Evolutionary conservation across 2,797 vertebrate species (phyloP).

Genomic region (Tauraco hartlaubi): DNA sequence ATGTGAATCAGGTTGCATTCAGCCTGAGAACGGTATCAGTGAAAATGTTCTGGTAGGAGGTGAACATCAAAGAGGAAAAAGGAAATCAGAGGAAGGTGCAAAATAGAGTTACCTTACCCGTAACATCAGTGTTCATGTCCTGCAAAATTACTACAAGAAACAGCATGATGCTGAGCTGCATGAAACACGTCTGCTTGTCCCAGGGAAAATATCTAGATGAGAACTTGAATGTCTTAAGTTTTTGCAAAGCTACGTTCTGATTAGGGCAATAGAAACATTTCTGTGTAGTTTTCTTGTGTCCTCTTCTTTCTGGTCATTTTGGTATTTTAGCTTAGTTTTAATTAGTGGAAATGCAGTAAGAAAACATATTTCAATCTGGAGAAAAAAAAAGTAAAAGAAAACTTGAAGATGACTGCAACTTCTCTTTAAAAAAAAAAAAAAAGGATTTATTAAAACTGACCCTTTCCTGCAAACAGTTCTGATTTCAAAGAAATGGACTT

Average conservation of each 20-base stretch:
- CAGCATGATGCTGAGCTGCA: background rate
- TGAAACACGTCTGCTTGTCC: background rate
- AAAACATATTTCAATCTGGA: background rate
- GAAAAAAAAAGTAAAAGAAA: background rate
- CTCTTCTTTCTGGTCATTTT: background rate
- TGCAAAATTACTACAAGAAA: conserved; percentile 56
- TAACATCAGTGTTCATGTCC: conserved; percentile 50
- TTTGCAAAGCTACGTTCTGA: background rate
- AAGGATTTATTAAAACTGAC: background rate
- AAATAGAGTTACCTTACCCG: conserved; percentile 26
- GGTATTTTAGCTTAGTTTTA: background rate
- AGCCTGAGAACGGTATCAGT: background rate
- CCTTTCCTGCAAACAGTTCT: background rate
- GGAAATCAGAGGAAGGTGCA: conserved; percentile 36
- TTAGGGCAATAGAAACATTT: background rate
- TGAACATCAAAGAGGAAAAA: conserved; percentile 42
- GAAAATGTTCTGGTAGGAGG: conserved; percentile 35
- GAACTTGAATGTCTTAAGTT: background rate
- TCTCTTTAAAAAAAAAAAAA: background rate
- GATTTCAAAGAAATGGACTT: conserved; percentile 16
- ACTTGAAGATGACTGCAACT: background rate
- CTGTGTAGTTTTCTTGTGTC: background rate
- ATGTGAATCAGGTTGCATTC: conserved; percentile 37
- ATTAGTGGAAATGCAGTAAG: background rate
- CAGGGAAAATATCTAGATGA: background rate